phyloP scores from a whole-genome alignment of 92 coral and sea anemone genomes.

The Hydrozoanthus gracilis region DNA sequence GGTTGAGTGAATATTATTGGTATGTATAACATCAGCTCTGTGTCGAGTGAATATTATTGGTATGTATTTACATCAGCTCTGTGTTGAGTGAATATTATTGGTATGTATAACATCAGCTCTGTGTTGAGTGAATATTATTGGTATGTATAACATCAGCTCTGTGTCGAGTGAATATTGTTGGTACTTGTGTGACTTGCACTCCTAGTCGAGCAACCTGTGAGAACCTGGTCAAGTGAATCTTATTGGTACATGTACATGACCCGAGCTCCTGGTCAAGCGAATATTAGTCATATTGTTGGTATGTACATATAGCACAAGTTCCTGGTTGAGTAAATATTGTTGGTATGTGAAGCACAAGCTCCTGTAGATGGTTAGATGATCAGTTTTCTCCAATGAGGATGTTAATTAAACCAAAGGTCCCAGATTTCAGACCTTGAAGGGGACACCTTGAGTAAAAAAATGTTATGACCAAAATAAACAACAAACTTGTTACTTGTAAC shows the following conservation, averaged over 20 bases:
- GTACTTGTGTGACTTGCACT: too few species aligned
- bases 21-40: too few species aligned
- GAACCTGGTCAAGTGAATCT: neutral
- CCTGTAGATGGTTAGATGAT: neutral
- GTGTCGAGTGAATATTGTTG: neutral
- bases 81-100: constrained; percentile 44
- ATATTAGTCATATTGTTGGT: neutral
- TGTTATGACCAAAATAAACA: too few species aligned
- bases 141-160: constrained; percentile 27
- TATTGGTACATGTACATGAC: too few species aligned
- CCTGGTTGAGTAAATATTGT: constrained; percentile 14
- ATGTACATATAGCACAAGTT: constrained; percentile 50
- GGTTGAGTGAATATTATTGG: neutral
- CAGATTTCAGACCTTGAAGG: too few species aligned
- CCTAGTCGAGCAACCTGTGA: too few species aligned
- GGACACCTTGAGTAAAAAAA: too few species aligned
- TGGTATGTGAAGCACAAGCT: constrained; percentile 53
- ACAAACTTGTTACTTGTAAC: too few species aligned
- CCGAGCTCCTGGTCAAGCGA: neutral
- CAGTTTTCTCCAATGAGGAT: too few species aligned
- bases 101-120: constrained; percentile 37
- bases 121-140: constrained; percentile 41
- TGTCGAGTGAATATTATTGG: neutral
- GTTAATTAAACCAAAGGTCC: too few species aligned
- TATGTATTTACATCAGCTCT: constrained; percentile 23